A percentile compares a stretch with the other conserved stretches of the same genome.
Conservation (phyloP, 2,888 invertebrate genomes). For the Carabus problematicus region DNA sequence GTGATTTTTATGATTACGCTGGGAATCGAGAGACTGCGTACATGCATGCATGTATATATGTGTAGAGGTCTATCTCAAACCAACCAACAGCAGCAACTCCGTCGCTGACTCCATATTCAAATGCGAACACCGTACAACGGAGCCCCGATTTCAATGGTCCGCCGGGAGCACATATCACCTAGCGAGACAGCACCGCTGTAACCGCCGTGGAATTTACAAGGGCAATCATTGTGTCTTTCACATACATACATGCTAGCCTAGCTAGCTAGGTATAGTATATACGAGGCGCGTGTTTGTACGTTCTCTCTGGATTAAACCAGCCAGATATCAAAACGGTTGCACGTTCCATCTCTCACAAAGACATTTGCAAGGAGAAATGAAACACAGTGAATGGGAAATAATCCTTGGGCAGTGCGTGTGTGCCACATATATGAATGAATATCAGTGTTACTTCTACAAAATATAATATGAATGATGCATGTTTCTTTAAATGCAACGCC, state of each 20-base stretch:
- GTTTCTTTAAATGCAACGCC: slow-evolving; percentile 30
- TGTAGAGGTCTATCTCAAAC: slow-evolving; percentile 48
- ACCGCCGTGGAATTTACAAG: slow-evolving; percentile 47
- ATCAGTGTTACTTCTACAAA: slow-evolving; percentile 23
- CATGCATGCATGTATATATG: slow-evolving; percentile 45
- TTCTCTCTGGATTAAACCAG: neutral
- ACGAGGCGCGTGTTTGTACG: neutral
- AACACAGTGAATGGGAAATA: neutral
- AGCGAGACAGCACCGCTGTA: slow-evolving; percentile 41
- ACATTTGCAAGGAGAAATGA: neutral
- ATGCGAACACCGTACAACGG: slow-evolving; percentile 44
- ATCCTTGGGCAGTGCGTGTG: neutral
- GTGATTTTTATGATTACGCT: slow-evolving; percentile 62
- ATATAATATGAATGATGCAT: slow-evolving; percentile 15
- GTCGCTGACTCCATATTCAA: slow-evolving; percentile 43
- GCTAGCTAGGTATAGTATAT: neutral
- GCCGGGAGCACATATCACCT: slow-evolving; percentile 49
- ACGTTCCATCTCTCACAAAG: neutral
- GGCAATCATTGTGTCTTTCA: slow-evolving; percentile 43
- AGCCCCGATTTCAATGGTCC: slow-evolving; percentile 51
- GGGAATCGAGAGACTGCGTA: slow-evolving; percentile 47
- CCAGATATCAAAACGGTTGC: neutral
- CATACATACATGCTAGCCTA: neutral
- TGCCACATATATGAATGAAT: neutral
- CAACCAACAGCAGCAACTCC: slow-evolving; percentile 46